phyloP scores from a whole-genome alignment of 2,113 vertebrate genomes.

The Sturnus vulgaris region DNA sequence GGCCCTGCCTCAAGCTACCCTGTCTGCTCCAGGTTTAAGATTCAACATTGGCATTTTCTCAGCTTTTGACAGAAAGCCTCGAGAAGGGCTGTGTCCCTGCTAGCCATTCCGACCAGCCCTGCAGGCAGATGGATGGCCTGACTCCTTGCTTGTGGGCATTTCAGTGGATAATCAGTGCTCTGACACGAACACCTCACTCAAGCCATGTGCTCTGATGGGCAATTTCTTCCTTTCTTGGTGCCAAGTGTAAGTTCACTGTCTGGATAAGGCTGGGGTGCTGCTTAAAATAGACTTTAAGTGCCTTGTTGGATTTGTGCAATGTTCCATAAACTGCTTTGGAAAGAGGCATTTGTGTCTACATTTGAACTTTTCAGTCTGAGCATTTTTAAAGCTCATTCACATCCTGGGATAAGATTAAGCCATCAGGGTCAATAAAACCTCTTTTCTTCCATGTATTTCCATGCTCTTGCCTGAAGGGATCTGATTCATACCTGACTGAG shows the following conservation, averaged over 20 bases:
- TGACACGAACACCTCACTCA: not conserved
- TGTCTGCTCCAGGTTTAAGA: not conserved
- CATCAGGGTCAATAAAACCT: not conserved
- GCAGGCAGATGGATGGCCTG: not conserved
- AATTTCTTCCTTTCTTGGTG: not conserved
- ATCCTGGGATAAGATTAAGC: not conserved
- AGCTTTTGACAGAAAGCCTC: not conserved
- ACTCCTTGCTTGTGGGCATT: not conserved
- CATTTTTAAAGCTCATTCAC: not conserved
- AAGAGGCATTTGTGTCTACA: not conserved
- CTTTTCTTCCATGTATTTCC: not conserved
- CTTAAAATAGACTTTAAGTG: not conserved
- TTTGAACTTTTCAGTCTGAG: not conserved
- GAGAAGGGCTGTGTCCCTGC: not conserved
- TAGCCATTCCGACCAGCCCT: not conserved
- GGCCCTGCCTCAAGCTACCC: not conserved
- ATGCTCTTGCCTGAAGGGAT: not conserved
- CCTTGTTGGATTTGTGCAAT: not conserved
- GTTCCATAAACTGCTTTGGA: not conserved
- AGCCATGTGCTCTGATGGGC: not conserved
- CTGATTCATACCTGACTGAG: not conserved
- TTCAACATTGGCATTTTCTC: not conserved
- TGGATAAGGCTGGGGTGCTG: not conserved
- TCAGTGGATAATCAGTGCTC: fast-evolving
- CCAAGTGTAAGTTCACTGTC: not conserved